Percentiles rank a stretch among this genome's conserved stretches.
These are phyloP conservation scores for Cisticola juncidis DNA, from an alignment of 2,113 vertebrate species.

Conservation along the genomic window DNA sequence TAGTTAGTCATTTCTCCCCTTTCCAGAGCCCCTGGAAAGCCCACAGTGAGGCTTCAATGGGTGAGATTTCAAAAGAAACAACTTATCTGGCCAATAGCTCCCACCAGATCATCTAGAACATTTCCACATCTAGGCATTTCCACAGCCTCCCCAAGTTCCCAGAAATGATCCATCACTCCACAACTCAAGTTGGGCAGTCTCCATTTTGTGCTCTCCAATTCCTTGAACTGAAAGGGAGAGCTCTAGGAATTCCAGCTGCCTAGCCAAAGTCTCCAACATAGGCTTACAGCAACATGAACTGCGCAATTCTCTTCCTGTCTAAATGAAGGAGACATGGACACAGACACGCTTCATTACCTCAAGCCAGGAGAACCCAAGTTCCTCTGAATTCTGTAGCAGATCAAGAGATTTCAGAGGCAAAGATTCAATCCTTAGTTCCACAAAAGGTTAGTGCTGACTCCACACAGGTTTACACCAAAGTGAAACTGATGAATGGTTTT, in stretches of 20 bases:
- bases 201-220: not conserved
- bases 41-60: not conserved
- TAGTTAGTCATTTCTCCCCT: slow-evolving; percentile 16
- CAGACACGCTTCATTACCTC: not conserved
- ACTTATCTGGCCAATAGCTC: not conserved
- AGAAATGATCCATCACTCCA: not conserved
- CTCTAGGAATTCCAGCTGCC: not conserved
- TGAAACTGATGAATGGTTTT: not conserved
- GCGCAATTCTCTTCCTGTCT: not conserved
- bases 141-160: not conserved
- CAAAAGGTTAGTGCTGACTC: not conserved
- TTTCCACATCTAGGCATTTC: not conserved
- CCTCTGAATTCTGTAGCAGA: not conserved
- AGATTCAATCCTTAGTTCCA: not conserved
- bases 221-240: not conserved
- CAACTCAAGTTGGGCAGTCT: not conserved
- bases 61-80: not conserved
- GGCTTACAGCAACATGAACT: not conserved
- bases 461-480: not conserved
- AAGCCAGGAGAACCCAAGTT: not conserved
- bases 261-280: not conserved
- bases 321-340: not conserved
- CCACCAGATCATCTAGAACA: not conserved
- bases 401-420: not conserved
- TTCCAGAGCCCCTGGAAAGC: not conserved